These are phyloP conservation scores for Atherix ibis DNA, from an alignment of 2,888 invertebrate genomes.

Conservation along the genomic window DNA sequence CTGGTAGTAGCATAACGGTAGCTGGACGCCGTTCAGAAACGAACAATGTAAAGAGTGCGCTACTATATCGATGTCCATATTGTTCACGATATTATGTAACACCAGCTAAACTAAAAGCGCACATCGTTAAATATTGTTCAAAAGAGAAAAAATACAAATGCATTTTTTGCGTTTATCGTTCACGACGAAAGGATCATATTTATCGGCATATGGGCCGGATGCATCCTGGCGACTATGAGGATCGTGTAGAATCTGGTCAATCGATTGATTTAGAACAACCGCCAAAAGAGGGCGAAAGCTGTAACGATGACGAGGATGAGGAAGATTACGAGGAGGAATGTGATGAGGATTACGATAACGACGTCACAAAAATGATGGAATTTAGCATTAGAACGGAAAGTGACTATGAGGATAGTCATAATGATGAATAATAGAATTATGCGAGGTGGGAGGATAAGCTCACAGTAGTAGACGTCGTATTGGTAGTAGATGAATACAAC, in stretches of 20 bases:
- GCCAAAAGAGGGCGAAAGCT: not conserved
- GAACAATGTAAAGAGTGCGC: not conserved
- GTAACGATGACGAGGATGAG: slow-evolving; percentile 14
- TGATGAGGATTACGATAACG: slow-evolving; percentile 13
- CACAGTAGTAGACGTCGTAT: too few relatives aligned
- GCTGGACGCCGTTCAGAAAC: not conserved
- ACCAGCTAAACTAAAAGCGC: slow-evolving; percentile 27
- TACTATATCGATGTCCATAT: slow-evolving; percentile 22
- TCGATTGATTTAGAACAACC: slow-evolving; percentile 3
- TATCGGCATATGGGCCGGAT: slow-evolving; percentile 28
- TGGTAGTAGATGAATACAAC: too few relatives aligned
- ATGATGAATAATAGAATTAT: slow-evolving; percentile 9
- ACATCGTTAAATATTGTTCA: slow-evolving; percentile 29
- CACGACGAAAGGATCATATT: slow-evolving; percentile 30
- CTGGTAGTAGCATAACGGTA: too few relatives aligned
- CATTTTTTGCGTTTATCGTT: slow-evolving; percentile 29
- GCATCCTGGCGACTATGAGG: slow-evolving; percentile 22
- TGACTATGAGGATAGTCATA: slow-evolving; percentile 12
- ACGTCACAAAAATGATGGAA: slow-evolving; percentile 5
- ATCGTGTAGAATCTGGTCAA: slow-evolving; percentile 6
- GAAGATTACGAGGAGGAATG: slow-evolving; percentile 13
- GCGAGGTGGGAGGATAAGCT: too few relatives aligned
- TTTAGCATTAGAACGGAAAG: slow-evolving; percentile 4
- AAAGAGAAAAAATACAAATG: slow-evolving; percentile 32
- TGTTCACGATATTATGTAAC: slow-evolving; percentile 29